Evolutionary conservation across 2,888 invertebrate species (phyloP).

Genomic region (Platynereis dumerilii): DNA sequence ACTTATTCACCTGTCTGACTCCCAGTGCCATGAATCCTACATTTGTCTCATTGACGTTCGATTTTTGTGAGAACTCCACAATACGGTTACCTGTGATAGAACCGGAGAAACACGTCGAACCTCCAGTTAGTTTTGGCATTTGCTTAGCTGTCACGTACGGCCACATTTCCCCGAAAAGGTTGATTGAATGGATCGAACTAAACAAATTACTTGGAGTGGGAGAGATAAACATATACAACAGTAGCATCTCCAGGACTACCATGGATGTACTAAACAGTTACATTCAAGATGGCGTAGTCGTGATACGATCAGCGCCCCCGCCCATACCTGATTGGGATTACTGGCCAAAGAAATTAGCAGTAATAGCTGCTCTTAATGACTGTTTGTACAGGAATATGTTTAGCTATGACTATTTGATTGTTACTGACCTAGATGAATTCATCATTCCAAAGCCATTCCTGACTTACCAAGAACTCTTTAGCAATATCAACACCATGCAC

Average conservation of each 20-base stretch:
- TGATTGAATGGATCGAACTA: slow-evolving; percentile 15
- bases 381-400: slow-evolving; percentile 20
- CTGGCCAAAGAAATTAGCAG: not conserved
- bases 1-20: slow-evolving; percentile 9
- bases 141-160: slow-evolving; percentile 16
- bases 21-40: not conserved
- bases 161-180: slow-evolving; percentile 7
- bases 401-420: slow-evolving; percentile 10
- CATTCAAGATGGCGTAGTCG: not conserved
- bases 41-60: not conserved
- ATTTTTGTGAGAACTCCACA: slow-evolving; percentile 6
- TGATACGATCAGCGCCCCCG: not conserved
- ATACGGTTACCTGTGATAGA: slow-evolving; percentile 7
- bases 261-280: slow-evolving; percentile 5
- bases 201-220: slow-evolving; percentile 11
- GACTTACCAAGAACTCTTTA: not conserved
- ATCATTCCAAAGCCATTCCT: slow-evolving; percentile 6
- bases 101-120: not conserved
- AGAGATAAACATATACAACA: slow-evolving; percentile 16
- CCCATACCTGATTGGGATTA: not conserved
- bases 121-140: slow-evolving; percentile 6
- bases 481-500: slow-evolving; percentile 7
- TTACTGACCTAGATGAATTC: slow-evolving; percentile 17
- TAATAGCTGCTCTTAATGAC: slow-evolving; percentile 13
- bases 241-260: not conserved